A percentile compares a stretch with the other conserved stretches of the same genome.
These are phyloP conservation scores for Oryctes rhinoceros DNA, from an alignment of 1,140 invertebrate genomes.

Conservation along the genomic window DNA sequence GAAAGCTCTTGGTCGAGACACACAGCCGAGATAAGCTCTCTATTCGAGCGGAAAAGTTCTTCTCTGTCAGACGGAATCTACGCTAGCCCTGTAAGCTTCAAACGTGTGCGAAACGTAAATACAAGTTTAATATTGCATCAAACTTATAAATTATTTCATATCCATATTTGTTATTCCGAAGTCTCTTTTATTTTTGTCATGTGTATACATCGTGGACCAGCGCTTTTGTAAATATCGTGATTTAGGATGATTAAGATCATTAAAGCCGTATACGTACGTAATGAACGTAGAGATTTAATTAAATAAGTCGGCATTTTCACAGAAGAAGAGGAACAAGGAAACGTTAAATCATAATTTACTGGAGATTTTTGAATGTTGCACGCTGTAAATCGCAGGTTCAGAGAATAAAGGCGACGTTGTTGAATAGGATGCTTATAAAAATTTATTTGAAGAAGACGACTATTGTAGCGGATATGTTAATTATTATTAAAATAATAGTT, in stretches of 20 bases:
- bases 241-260: conserved; percentile 41
- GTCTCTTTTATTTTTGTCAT: conserved; percentile 8
- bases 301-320: conserved; percentile 26
- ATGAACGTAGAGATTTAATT: conserved; percentile 2
- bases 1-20: no score
- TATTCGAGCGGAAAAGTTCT: no score
- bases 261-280: not conserved
- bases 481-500: not conserved
- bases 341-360: conserved; percentile 14
- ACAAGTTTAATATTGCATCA: no score
- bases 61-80: no score
- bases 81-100: no score
- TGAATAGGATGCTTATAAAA: no score
- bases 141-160: no score
- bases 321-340: not conserved
- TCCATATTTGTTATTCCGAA: not conserved
- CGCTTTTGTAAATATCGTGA: conserved; percentile 35
- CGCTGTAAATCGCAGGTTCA: not conserved
- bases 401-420: not conserved
- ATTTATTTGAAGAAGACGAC: no score
- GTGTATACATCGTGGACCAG: conserved; percentile 12
- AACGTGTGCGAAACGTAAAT: no score
- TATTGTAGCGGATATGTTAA: no score
- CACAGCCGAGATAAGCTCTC: no score
- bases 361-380: not conserved